A percentile compares a stretch with the other conserved stretches of the same genome.
Conservation (phyloP, 2,888 invertebrate species). For the Spisula solida region DNA sequence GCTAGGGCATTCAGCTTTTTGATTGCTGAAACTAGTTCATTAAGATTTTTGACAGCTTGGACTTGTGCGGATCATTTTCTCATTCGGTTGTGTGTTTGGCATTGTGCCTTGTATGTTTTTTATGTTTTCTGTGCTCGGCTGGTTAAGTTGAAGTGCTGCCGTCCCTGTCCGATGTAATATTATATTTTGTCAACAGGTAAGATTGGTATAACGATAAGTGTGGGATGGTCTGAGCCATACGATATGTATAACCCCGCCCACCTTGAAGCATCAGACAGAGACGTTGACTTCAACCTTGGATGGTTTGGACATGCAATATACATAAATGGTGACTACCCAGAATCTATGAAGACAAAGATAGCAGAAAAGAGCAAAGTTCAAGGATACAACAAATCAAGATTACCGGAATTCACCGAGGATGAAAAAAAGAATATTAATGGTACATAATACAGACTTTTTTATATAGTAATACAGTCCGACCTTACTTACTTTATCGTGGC, state of each 20-base stretch:
- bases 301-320: slow-evolving; percentile 85
- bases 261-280: slow-evolving; percentile 79
- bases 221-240: slow-evolving; percentile 79
- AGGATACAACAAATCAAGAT: slow-evolving; percentile 75
- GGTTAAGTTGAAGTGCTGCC: no score
- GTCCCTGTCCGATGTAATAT: no score
- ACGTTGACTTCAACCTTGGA: slow-evolving; percentile 80
- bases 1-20: no score
- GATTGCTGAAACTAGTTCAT: no score
- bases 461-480: no score
- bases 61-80: no score
- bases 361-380: slow-evolving; percentile 77
- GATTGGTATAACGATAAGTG: slow-evolving; percentile 80
- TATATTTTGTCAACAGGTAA: slow-evolving; percentile 74
- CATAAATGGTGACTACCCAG: slow-evolving; percentile 88
- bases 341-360: slow-evolving; percentile 79
- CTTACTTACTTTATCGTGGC: no score
- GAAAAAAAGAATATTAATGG: slow-evolving; percentile 83
- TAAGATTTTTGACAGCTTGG: no score
- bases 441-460: slow-evolving; percentile 51
- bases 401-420: slow-evolving; percentile 84
- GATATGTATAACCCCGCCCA: slow-evolving; percentile 77
- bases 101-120: no score
- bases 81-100: no score
- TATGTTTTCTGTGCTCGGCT: no score